A percentile compares a stretch with the other conserved stretches of the same genome.
These are phyloP conservation scores for Plebejus argus DNA, from an alignment of 2,888 invertebrate genomes.

Conservation along the genomic window DNA sequence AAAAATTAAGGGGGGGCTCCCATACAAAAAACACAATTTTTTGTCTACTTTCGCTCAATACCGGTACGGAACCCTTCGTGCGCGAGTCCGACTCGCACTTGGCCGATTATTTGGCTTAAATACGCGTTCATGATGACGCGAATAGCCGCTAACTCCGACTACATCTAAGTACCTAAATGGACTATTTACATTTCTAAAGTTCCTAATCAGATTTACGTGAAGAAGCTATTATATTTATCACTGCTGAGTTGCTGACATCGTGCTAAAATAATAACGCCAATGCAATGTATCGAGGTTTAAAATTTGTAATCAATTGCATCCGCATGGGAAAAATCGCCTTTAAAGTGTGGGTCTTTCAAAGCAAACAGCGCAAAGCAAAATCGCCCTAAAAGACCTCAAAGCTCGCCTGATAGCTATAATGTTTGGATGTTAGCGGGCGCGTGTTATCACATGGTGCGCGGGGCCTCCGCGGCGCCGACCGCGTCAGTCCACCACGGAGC, in stretches of 20 bases:
- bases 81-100: too few relatives aligned
- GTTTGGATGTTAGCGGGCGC: slow-evolving; percentile 34
- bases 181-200: neutral
- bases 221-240: neutral
- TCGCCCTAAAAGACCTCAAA: neutral
- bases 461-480: slow-evolving; percentile 69
- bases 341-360: too few relatives aligned
- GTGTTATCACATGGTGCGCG: slow-evolving; percentile 60
- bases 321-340: too few relatives aligned
- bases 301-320: neutral
- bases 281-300: neutral
- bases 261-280: neutral
- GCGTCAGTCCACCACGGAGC: slow-evolving; percentile 71
- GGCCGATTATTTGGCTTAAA: too few relatives aligned
- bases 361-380: neutral
- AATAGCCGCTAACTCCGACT: neutral
- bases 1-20: too few relatives aligned
- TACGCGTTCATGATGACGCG: neutral
- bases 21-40: too few relatives aligned
- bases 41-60: too few relatives aligned
- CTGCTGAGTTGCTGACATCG: neutral
- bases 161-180: neutral
- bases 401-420: neutral
- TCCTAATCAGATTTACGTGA: neutral
- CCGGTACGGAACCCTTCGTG: too few relatives aligned